Base-by-base conservation (phyloP, 2,888 invertebrate species). In the Trichogramma evanescens region DNA sequence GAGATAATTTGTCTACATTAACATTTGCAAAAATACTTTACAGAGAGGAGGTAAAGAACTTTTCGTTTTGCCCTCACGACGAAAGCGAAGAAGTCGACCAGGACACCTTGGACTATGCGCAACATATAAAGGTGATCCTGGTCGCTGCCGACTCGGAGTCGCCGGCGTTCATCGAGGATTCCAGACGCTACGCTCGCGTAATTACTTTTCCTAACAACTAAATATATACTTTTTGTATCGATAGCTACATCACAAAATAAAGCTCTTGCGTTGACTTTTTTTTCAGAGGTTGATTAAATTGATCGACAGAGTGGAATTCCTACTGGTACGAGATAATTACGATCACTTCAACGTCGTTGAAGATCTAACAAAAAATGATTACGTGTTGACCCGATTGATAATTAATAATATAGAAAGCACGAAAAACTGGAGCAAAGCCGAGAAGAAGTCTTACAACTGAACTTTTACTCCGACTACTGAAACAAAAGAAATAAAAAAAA, bases 271-370 rank as follows among this genome's bases (percentile, higher is more conserved):
- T 26, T 26, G 26, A 26, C 66, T 51, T 54, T 48, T 42, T 42
- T 69, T 70, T 83, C 38, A 80, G 79, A 74, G 71, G 65, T 71
- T 81, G 41, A 74, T 80, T 1, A 78, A 80, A 0, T 81, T 83
- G 38, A 74, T 84, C 2, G 80, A 83, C 70, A 78, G 82, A 60
- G 81, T 83, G 40, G 81, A 85, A 71, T 81, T 81, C 65, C 76
- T 84, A 26, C 79, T 85, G 64, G 79, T 87, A 6, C 82, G 85
- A 64, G 80, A 83, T 42, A 75, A 80, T 0, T 80, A 85, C 69
- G 92, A 92, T 72, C 92, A 92, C 74, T 91, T 89, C 69, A 82
- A 88, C 70, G 85, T 91, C 9, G 83, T 90, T 2, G 91, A 91
- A 74, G 84, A 86, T 68, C 81, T 89, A n/a, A 77, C 80, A 1